These are phyloP conservation scores for honey bee (Apis mellifera) DNA, from an alignment of 1,140 invertebrate genomes.

Conservation along the genomic window DNA sequence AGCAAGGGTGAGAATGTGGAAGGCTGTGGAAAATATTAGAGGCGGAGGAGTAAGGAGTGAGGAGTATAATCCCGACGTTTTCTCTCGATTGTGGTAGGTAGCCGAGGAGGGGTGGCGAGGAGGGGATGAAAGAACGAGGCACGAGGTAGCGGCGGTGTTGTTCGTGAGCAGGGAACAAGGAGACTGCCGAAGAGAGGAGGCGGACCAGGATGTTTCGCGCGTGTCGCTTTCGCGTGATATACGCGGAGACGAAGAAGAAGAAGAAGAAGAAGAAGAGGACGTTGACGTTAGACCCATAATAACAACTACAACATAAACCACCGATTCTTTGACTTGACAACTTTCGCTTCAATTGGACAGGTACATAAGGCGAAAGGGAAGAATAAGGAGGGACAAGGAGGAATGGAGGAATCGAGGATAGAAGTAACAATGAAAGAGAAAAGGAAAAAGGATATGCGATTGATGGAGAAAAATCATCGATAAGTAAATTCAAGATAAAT, in stretches of 20 bases:
- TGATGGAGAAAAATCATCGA: no score
- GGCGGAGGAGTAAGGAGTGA: no score
- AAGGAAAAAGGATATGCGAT: no score
- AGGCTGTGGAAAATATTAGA: neutral
- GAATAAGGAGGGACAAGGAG: no score
- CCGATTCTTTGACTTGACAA: no score
- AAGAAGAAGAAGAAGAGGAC: conserved; percentile 39
- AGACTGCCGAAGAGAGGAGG: neutral
- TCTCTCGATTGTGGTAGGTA: neutral
- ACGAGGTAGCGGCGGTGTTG: neutral
- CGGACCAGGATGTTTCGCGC: conserved; percentile 47
- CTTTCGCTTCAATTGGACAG: no score
- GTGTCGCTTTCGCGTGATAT: conserved; percentile 57
- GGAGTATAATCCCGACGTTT: neutral
- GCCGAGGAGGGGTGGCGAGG: no score
- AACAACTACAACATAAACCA: conserved; percentile 40
- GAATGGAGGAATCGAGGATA: no score
- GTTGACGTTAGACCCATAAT: conserved; percentile 37
- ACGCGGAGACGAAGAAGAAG: conserved; percentile 35
- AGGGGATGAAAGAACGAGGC: conserved; percentile 1
- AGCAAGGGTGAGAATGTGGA: conserved; percentile 32
- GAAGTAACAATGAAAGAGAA: no score
- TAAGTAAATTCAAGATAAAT: no score
- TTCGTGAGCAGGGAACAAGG: neutral
- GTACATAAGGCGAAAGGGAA: no score